These are phyloP conservation scores for Epizoanthus rinbou DNA, from an alignment of 92 coral and sea anemone species.

Conservation along the genomic window DNA sequence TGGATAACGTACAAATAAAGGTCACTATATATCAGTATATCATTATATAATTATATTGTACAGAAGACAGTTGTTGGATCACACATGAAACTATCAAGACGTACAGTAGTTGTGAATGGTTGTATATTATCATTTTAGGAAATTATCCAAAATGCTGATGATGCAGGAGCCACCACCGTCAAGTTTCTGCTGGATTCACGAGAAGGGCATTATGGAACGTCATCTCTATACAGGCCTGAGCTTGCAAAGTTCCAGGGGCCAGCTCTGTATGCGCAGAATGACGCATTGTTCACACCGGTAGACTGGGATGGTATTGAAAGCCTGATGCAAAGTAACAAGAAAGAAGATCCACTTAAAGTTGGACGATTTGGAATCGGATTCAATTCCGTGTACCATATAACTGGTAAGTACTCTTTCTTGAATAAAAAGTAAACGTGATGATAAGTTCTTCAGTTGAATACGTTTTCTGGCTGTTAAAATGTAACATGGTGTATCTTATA, in stretches of 20 bases:
- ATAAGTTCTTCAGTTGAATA: no score
- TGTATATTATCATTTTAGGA: constrained; percentile 48
- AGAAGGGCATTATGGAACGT: constrained; percentile 58
- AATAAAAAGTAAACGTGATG: no score
- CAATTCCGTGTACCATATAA: constrained; percentile 87
- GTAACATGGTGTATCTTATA: no score
- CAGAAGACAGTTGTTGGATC: no score
- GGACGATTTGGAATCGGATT: constrained; percentile 97
- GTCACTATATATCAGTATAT: no score
- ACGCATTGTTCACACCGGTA: constrained; percentile 72
- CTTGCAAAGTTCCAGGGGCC: constrained; percentile 92
- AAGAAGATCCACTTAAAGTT: constrained; percentile 88
- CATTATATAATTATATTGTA: no score
- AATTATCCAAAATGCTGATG: constrained; percentile 95
- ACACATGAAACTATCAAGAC: no score
- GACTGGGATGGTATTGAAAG: constrained; percentile 90
- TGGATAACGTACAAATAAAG: no score
- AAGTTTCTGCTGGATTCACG: constrained; percentile 86
- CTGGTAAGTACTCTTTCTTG: constrained; percentile 55
- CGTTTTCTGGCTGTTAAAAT: no score
- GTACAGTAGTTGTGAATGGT: no score
- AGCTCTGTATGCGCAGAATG: constrained; percentile 80
- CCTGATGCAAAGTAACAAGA: constrained; percentile 87
- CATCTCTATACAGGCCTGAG: constrained; percentile 54
- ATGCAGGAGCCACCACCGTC: constrained; percentile 80